Base-by-base conservation (phyloP, 1,140 invertebrate genomes). In the Zaprionus kolodkinae region DNA sequence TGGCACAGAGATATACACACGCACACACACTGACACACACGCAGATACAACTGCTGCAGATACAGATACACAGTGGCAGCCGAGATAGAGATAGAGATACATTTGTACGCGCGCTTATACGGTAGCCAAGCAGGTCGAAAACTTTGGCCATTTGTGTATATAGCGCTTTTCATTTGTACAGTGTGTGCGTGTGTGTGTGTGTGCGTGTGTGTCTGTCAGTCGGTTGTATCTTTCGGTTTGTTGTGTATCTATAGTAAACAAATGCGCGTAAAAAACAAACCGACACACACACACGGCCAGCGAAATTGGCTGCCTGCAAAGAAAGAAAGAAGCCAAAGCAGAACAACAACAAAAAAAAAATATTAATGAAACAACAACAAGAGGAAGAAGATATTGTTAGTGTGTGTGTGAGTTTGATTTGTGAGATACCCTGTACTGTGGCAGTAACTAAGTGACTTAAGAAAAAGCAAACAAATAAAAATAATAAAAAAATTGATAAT, bases 211-310 rank as follows among this genome's bases (percentile, higher is more conserved):
- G 65, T 66, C 57, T 55, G 40, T 33, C 21, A 66, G 73, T 69
- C 63, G 71, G 76, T 85, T 77, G 66, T 76, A 81, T 81, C 73
- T 83, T 60, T 65, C 62, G 60, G 73, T 78, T 85, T 74, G 70
- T 79, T 85, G 78, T 85, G 81, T 85, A 85, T 85, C 78, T 85
- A 61, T 81, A 81, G 81, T 85, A 85, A 85, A 85, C 81, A 85
- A 85, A 85, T 85, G 81, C 81, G 81, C 81, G 81, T 85, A 85
- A 85, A 85, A 84, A 76, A 74, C 60, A 73, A 64, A 67, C 73
- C 1, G 21, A 21, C 70, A 67, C 73, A 21, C 70, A 67, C 73
- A 69, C 74, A 74, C 67, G 45, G 40, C 61, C 68, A 76, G 66
- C 55, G 62, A 82, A 84, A 78, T 78, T 80, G 81, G 74, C 63